Conservation (phyloP, 2,797 vertebrate genomes). For the Tapera naevia region DNA sequence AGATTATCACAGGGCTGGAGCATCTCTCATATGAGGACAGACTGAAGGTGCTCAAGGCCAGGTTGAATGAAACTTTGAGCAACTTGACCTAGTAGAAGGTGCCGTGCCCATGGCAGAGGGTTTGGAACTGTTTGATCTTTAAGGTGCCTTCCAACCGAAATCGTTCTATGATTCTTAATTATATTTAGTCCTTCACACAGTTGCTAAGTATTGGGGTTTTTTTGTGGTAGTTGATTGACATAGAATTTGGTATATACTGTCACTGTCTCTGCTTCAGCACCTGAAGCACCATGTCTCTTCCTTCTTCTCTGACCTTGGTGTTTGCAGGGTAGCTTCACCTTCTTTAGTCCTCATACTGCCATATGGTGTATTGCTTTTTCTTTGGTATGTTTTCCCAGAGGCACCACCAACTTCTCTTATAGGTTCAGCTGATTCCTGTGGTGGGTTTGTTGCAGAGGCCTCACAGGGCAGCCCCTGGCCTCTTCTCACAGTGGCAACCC, state of each 20-base stretch:
- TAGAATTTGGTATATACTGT: not conserved
- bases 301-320: not conserved
- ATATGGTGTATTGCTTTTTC: not conserved
- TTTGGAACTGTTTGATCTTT: no score
- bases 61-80: no score
- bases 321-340: not conserved
- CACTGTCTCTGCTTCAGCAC: not conserved
- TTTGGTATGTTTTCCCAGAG: not conserved
- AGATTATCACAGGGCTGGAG: no score
- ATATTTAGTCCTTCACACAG: not conserved
- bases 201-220: not conserved
- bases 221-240: not conserved
- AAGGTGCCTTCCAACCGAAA: no score
- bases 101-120: no score
- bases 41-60: no score
- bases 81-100: no score
- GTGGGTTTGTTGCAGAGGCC: not conserved
- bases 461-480: not conserved
- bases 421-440: not conserved
- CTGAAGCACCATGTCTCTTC: not conserved
- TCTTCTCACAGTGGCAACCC: not conserved
- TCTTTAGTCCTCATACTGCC: not conserved
- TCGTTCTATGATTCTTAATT: not conserved
- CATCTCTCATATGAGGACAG: no score
- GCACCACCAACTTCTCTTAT: not conserved